phyloP scores from a whole-genome alignment of 2,888 invertebrate species.

The Drosophila anomalipes region DNA sequence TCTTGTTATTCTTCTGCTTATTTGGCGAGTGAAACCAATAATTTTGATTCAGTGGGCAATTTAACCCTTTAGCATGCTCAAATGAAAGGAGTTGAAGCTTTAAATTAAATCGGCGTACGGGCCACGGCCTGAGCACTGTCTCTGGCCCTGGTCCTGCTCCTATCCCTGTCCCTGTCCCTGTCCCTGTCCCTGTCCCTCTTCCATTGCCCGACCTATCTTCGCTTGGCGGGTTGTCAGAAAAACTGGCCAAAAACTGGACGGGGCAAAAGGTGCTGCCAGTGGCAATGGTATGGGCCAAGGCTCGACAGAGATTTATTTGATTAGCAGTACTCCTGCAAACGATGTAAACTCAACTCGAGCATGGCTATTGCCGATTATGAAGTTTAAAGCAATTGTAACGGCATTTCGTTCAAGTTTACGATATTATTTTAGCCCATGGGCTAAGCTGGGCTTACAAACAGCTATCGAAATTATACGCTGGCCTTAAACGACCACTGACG shows the following conservation, averaged over 20 bases:
- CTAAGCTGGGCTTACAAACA: conserved; percentile 27
- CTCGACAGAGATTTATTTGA: conserved; percentile 78
- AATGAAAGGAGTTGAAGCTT: conserved; percentile 80
- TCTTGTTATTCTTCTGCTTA: conserved; percentile 3
- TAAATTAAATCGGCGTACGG: conserved; percentile 79
- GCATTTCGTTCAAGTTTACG: conserved; percentile 51
- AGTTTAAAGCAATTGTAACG: conserved; percentile 66
- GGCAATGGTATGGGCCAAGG: conserved; percentile 45
- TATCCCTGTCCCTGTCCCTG: not conserved
- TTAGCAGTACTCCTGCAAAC: conserved; percentile 61
- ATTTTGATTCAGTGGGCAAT: conserved; percentile 86
- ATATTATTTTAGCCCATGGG: conserved; percentile 34
- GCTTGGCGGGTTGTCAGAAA: conserved; percentile 20
- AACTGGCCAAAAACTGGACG: conserved; percentile 16
- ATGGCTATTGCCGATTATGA: conserved; percentile 63
- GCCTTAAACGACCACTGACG: conserved; percentile 29
- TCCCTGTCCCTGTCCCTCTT: not conserved
- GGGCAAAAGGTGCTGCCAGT: conserved; percentile 28
- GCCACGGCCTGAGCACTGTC: conserved; percentile 14
- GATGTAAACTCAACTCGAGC: conserved; percentile 56
- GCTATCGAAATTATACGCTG: conserved; percentile 47
- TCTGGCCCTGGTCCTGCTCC: conserved; percentile 12
- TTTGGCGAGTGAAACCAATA: conserved; percentile 83
- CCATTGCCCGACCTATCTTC: not conserved
- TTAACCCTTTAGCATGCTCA: conserved; percentile 85